These are phyloP conservation scores for Antheraea assamensis DNA, from an alignment of 2,888 invertebrate genomes.

Conservation along the genomic window DNA sequence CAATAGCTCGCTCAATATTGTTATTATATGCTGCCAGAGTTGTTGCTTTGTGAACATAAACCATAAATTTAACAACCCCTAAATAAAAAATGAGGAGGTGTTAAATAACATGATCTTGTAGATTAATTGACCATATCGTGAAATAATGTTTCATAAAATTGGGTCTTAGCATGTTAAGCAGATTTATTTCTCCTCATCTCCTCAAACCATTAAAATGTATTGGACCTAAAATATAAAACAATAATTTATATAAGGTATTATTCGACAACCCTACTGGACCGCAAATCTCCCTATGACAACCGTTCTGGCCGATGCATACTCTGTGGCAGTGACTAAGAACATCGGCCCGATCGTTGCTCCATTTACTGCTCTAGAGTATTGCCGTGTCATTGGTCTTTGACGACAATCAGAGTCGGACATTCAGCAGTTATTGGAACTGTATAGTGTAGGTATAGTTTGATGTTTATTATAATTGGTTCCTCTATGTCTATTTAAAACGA, in stretches of 20 bases:
- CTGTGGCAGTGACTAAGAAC: conserved; percentile 45
- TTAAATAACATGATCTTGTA: neutral
- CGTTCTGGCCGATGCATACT: conserved; percentile 48
- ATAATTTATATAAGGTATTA: neutral
- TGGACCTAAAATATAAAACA: neutral
- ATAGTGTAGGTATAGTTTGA: conserved; percentile 32
- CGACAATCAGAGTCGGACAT: conserved; percentile 30
- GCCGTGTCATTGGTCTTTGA: conserved; percentile 42
- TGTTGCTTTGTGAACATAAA: neutral
- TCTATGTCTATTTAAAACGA: conserved; percentile 8
- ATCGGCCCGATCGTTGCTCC: conserved; percentile 42
- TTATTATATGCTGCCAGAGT: neutral
- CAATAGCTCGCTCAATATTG: neutral
- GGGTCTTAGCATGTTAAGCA: neutral
- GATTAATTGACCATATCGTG: neutral
- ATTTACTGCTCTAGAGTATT: conserved; percentile 42
- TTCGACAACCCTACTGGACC: conserved; percentile 34
- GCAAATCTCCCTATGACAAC: conserved; percentile 42
- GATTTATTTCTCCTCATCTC: too few species aligned
- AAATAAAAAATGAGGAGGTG: too few species aligned
- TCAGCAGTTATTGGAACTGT: conserved; percentile 34
- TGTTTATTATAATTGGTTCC: conserved; percentile 31
- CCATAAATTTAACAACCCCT: neutral
- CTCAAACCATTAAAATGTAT: neutral
- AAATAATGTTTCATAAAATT: neutral